Base-by-base conservation (phyloP, 1,140 invertebrate species). In the Cephus cinctus region DNA sequence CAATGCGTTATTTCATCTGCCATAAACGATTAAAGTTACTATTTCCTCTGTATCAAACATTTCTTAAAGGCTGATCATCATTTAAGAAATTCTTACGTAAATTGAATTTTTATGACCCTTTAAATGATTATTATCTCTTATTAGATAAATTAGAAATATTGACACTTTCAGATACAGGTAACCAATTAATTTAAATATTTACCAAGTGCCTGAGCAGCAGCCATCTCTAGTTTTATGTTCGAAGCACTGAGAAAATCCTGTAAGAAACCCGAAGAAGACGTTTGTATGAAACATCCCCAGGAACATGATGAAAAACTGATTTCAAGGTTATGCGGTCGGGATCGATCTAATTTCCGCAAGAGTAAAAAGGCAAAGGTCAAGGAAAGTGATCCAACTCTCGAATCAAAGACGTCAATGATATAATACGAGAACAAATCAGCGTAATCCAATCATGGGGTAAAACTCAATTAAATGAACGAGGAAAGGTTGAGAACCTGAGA, bases 211-310 rank as follows among this genome's bases (percentile, higher is more conserved):
- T 14, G 14, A 11, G 39, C 18, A 11, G 21, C 39, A 41, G 39
- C 39, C 39, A 41, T 41, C 18, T 41, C 39, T 41, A n/a, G 25
- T 27, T n/a, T 6, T 27, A n/a, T n/a, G 25, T 27, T 27, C 25
- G n/a, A 27, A 27, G n/a, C 6, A 8, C 25, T 27, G n/a, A 27
- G n/a, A 27, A 8, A 27, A n/a, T 27, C 6, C n/a, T 27, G 25
- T 8, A 27, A 27, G n/a, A 8, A 8, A 27, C 6, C n/a, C 25
- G 6, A 27, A 6, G n/a, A 8, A 27, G 25, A 27, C 6, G 25
- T 27, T 8, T 27, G 25, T 27, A 27, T 27, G 6, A 27, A n/a
- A n/a, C n/a, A n/a, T n/a, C n/a, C n/a, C n/a, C n/a, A n/a, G n/a
- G n/a, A n/a, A n/a, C n/a, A n/a, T n/a, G n/a, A n/a, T n/a, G n/a